These are phyloP conservation scores for Nothobranchius kuhntae DNA, from an alignment of 2,113 vertebrate species.

Conservation along the genomic window DNA sequence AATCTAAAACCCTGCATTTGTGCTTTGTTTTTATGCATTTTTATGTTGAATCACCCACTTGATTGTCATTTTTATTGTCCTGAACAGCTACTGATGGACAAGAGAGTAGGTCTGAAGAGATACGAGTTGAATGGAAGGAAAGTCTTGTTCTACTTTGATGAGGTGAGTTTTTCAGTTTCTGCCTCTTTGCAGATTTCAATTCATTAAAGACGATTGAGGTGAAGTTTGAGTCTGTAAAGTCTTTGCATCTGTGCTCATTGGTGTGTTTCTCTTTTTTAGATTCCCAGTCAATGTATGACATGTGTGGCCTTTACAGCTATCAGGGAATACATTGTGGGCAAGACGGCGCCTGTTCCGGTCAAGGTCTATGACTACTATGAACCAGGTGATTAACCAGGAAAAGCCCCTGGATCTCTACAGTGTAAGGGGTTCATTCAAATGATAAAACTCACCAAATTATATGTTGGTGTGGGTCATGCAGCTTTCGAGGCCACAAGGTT, in stretches of 20 bases:
- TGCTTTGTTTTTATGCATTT: not conserved
- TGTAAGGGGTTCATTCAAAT: constrained; percentile 28
- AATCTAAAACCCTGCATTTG: not conserved
- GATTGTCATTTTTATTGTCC: constrained; percentile 1
- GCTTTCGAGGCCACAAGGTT: constrained; percentile 93
- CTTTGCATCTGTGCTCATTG: not conserved
- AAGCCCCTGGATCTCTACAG: constrained; percentile 1
- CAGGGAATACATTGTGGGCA: constrained; percentile 91
- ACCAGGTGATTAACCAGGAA: constrained; percentile 80
- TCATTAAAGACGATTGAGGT: not conserved
- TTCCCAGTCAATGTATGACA: constrained; percentile 92
- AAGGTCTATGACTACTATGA: constrained; percentile 95
- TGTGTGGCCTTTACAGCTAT: constrained; percentile 88
- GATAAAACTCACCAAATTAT: constrained; percentile 17
- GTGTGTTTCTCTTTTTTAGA: constrained; percentile 70
- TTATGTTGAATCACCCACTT: not conserved
- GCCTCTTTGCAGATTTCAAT: not conserved
- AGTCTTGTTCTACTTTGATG: constrained; percentile 93
- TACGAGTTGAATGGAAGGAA: constrained; percentile 89
- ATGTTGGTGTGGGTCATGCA: constrained; percentile 64
- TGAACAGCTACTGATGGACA: constrained; percentile 86
- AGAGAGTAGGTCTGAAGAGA: constrained; percentile 88
- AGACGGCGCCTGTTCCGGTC: constrained; percentile 90
- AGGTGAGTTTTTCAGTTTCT: constrained; percentile 75
- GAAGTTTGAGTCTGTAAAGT: not conserved